Evolutionary conservation across 1,140 invertebrate species (phyloP).

Genomic region (Drosophila nebulosa): DNA sequence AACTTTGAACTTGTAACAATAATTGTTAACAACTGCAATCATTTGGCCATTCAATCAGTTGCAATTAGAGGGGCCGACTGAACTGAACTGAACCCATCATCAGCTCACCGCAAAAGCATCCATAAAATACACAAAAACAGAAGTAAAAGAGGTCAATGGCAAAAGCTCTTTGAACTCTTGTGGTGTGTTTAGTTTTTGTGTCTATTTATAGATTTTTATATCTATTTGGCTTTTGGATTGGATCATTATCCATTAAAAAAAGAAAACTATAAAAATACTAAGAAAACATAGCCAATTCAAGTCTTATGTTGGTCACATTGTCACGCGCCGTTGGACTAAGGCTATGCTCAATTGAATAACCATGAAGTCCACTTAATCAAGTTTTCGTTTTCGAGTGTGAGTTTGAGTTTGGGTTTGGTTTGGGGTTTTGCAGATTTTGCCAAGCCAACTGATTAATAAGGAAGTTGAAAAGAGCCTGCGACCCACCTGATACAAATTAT

Average conservation of each 20-base stretch:
- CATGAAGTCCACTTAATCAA: conserved; percentile 54
- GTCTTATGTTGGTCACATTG: conserved; percentile 52
- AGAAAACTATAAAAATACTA: background rate
- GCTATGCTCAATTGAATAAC: conserved; percentile 47
- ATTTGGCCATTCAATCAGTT: conserved; percentile 44
- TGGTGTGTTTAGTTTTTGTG: conserved; percentile 14
- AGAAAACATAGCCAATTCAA: background rate
- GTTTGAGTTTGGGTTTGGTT: conserved; percentile 15
- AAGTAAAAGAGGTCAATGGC: conserved; percentile 66
- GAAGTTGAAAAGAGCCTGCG: conserved; percentile 50
- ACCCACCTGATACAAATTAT: conserved; percentile 50
- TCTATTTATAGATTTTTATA: background rate
- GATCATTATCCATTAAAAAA: conserved; percentile 8
- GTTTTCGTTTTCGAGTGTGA: conserved; percentile 23
- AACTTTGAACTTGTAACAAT: conserved; percentile 20
- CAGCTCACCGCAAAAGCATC: conserved; percentile 8
- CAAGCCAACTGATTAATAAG: conserved; percentile 61
- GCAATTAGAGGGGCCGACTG: conserved; percentile 58
- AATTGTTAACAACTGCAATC: conserved; percentile 40
- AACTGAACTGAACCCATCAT: conserved; percentile 18
- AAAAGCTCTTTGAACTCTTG: conserved; percentile 74
- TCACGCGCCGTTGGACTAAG: conserved; percentile 53
- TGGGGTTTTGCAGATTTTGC: background rate
- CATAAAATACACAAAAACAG: conserved; percentile 7
- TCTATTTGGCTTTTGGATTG: conserved; percentile 14